A percentile compares a stretch with the other conserved stretches of the same genome.
These are phyloP conservation scores for Camarhynchus parvulus DNA, from an alignment of 2,113 vertebrate species.

Conservation along the genomic window DNA sequence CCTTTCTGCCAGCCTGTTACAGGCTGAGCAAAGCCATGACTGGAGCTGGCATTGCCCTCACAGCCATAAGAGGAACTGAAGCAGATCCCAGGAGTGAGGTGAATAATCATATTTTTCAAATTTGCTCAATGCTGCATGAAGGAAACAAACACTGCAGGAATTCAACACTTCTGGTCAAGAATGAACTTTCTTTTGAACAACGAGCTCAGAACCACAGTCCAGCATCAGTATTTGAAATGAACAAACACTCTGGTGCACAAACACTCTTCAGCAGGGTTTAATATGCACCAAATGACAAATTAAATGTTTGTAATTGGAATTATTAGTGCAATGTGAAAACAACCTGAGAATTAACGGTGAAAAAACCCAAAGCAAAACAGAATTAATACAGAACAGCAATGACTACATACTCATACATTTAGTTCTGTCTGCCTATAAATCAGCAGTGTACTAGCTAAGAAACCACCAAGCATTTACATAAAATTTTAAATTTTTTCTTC, in stretches of 20 bases:
- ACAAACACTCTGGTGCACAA: not conserved
- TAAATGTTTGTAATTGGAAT: not conserved
- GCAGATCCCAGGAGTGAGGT: not conserved
- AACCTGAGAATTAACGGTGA: not conserved
- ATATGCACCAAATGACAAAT: not conserved
- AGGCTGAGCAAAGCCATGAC: not conserved
- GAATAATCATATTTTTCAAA: not conserved
- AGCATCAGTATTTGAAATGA: not conserved
- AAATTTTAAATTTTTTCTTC: not conserved
- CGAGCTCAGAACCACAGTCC: not conserved
- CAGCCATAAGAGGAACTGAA: not conserved
- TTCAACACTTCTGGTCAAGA: not conserved
- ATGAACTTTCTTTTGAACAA: not conserved
- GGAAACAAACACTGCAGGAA: not conserved
- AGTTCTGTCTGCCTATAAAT: not conserved
- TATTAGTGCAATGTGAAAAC: not conserved
- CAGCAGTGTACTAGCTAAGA: not conserved
- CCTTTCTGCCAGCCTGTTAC: not conserved
- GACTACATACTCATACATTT: not conserved
- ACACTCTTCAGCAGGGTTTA: not conserved
- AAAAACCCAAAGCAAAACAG: not conserved
- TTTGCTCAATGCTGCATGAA: not conserved
- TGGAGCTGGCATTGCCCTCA: not conserved
- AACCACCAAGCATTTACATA: not conserved
- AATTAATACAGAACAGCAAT: not conserved